Percentiles rank a stretch among this genome's conserved stretches.
phyloP scores from a whole-genome alignment of 2,888 invertebrate species.

The Drosophila pseudotalamancana region DNA sequence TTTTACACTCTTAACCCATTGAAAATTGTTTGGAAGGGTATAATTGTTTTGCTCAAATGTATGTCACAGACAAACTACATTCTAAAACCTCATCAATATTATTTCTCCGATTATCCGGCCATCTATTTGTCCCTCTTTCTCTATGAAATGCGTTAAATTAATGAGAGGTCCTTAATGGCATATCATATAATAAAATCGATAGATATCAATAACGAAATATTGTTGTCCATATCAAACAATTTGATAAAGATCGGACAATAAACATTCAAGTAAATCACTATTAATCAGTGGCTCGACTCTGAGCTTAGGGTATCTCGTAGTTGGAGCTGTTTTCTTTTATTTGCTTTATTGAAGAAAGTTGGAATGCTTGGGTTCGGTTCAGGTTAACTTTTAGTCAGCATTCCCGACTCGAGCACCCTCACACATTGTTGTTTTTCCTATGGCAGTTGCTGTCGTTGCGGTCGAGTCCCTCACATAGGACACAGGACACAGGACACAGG shows the following conservation, averaged over 20 bases:
- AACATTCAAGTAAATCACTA: background rate
- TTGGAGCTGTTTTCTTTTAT: background rate
- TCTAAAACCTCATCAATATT: too few relatives aligned
- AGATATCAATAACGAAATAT: too few relatives aligned
- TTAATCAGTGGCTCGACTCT: background rate
- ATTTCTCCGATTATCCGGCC: too few relatives aligned
- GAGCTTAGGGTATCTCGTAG: background rate
- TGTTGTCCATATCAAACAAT: too few relatives aligned
- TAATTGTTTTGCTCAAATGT: background rate
- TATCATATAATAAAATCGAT: too few relatives aligned
- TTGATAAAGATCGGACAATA: too few relatives aligned
- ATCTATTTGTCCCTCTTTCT: too few relatives aligned
- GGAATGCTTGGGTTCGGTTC: background rate
- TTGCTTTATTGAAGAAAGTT: background rate
- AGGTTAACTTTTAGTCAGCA: background rate
- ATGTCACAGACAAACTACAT: background rate
- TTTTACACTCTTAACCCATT: constrained; percentile 1
- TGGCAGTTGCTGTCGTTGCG: constrained; percentile 59
- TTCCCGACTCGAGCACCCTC: background rate
- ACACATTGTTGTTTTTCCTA: constrained; percentile 34
- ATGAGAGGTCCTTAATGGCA: too few relatives aligned
- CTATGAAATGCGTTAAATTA: too few relatives aligned
- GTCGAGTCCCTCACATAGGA: constrained; percentile 35
- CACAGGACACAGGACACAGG: too few relatives aligned
- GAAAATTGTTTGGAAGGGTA: background rate